Base-by-base conservation (phyloP, 2,113 vertebrate species). In the Ondatra zibethicus region DNA sequence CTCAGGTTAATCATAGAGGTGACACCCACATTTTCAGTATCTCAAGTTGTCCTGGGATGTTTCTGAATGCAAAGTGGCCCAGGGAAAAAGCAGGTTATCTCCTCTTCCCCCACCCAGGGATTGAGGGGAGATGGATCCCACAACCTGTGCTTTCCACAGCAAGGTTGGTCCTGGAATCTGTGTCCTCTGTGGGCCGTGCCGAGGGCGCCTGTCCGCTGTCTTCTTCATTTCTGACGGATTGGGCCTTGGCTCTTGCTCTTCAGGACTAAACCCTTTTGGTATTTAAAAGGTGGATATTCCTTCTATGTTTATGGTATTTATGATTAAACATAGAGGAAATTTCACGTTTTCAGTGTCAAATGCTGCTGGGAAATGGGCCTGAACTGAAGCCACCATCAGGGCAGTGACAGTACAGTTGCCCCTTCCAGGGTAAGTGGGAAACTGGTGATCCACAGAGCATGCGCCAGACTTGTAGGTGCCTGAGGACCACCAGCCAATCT, bases 281-380 rank as follows among this genome's bases (percentile, higher is more conserved):
- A 97, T 97, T 97, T 97, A 97, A 97, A 97, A 97, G 95, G 97
- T 95, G 96, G 96, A 92, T 97, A 96, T 97, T 97, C 96, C 95
- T 93, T 97, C 97, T 92, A 94, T 96, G 97, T 97, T 97, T 97
- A 97, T 97, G 96, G 78, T 88, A 36, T 94, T 96, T 89, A 16
- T 88, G 86, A 42, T 95, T 96, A 97, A 97, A 97, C 97, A 97
- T 97, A 97, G 97, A 97, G 96, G 96, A 97, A 96, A 97, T 97
- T 96, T 95, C 96, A 94, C 95, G 6, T 97, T 98, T 96, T 97
- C 96, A 95, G 96, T 97, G 96, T 97, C 97, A 96, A 96, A 97
- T 77, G 81, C 91, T 91, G 73, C 97, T 94, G 50, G 96, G 95
- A 63, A 91, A 39, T 45, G n/a, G 81, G n/a, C 52, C 76, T 77